Percentiles rank a stretch among this genome's conserved stretches.
Evolutionary conservation across 2,113 vertebrate genomes (phyloP).

Genomic region (Apodemus speciosus): DNA sequence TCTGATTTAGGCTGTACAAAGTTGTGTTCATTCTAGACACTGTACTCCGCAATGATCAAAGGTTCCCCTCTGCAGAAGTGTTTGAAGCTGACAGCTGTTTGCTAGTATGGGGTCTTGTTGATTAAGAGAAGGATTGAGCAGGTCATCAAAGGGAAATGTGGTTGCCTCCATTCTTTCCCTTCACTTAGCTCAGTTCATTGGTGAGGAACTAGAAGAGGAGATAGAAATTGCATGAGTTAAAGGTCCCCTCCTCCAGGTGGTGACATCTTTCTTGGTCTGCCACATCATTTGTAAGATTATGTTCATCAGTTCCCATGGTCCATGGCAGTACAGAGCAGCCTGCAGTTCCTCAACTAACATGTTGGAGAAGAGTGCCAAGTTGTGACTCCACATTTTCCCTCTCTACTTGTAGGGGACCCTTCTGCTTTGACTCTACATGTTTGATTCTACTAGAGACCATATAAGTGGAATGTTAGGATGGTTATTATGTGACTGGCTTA

Average conservation of each 20-base stretch:
- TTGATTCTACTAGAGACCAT: background rate
- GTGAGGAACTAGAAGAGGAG: background rate
- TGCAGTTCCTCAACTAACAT: no score
- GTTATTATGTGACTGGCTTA: background rate
- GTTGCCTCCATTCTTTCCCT: background rate
- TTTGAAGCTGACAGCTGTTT: conserved; percentile 57
- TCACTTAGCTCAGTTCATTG: background rate
- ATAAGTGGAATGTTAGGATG: accelerated
- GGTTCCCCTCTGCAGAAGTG: background rate
- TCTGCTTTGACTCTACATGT: background rate
- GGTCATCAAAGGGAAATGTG: conserved; percentile 58
- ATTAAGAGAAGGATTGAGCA: conserved; percentile 51
- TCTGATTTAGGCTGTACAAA: background rate
- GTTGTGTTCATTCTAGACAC: background rate
- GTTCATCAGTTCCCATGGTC: accelerated
- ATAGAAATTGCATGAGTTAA: background rate
- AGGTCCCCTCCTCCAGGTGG: background rate
- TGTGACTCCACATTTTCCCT: background rate
- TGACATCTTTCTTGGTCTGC: background rate
- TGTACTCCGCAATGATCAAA: conserved; percentile 20
- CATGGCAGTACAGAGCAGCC: background rate
- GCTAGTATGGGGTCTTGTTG: conserved; percentile 61
- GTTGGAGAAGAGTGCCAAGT: background rate
- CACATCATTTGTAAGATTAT: background rate
- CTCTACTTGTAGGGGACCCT: accelerated